Evolutionary conservation across 2,888 invertebrate genomes (phyloP), one percentile per base, ranked within the genome.

Genomic region (Noctua pronuba): DNA sequence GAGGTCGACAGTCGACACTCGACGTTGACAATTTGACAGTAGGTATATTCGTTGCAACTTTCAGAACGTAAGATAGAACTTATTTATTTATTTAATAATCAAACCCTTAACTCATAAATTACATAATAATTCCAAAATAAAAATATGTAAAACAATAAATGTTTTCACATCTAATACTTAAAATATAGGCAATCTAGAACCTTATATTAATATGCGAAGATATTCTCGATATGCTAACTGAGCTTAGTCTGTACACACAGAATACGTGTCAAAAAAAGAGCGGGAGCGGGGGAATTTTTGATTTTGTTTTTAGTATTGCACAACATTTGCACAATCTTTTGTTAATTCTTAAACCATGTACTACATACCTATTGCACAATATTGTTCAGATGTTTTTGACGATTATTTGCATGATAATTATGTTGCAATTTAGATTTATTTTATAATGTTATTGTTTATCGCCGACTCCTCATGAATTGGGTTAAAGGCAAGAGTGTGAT

Each of bases 11-110:
- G 38, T 38, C 38, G 38, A 38, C 38, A 38, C 38, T 38, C 38
- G 38, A 93, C 92, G 92, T 86, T 89, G 89, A 90, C 88, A 89
- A 83, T 74, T 84, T 87, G 89, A 88, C 86, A 86, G 71, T 74
- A 55, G 73, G 46, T 60, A 73, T 31, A 67, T 62, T 70, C 41
- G n/a, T 62, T 68, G 71, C 70, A 80, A 75, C 44, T 55, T 69
- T 67, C 16, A 35, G 55, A 68, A 68, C 49, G 35, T 11, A 31
- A 52, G 4, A 55, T n/a, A 16, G 8, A 38, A 28, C 13, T 44
- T 46, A 18, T 58, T 46, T 46, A 65, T 65, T 35, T 65, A n/a
- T 46, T 11, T 46, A 2, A 10, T 13, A 46, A 28, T 28, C 18
- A 16, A 41, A 35, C 8, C 1, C 7, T 11, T 1, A 1, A 35